phyloP scores from a whole-genome alignment of 2,113 vertebrate species.

The Fulica atra region DNA sequence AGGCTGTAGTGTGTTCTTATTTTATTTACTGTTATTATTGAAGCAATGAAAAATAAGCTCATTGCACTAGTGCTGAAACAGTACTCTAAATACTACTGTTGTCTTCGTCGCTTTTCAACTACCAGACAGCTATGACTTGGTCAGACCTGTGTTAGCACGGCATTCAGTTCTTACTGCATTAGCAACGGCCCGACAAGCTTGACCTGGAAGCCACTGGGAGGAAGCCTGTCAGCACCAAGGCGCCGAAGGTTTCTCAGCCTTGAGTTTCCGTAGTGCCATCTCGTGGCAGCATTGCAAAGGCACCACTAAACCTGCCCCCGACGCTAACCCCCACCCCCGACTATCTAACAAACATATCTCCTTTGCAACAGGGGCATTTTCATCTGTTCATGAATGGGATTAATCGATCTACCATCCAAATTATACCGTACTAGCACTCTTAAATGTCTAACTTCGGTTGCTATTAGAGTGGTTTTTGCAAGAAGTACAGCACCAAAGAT shows the following conservation, averaged over 20 bases:
- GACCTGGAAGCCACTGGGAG: not conserved
- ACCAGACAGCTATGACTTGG: not conserved
- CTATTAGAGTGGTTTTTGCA: not conserved
- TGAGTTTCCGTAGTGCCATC: not conserved
- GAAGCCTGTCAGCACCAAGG: not conserved
- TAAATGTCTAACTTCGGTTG: not conserved
- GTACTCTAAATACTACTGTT: not conserved
- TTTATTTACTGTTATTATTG: not conserved
- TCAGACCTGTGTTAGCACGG: not conserved
- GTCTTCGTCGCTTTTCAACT: not conserved
- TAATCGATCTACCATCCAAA: not conserved
- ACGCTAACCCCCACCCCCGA: too few relatives aligned
- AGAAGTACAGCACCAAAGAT: not conserved
- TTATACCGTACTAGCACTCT: not conserved
- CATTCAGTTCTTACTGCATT: not conserved
- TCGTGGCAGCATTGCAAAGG: not conserved
- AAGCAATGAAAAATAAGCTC: not conserved
- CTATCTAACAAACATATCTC: fast-evolving
- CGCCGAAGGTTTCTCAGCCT: not conserved
- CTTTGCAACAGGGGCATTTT: not conserved
- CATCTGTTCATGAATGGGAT: not conserved
- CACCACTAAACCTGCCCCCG: not conserved
- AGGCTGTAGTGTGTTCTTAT: not conserved
- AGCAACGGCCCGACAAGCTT: not conserved
- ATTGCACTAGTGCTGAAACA: not conserved